These are phyloP conservation scores for Spinus olivaceus DNA, from an alignment of 2,797 vertebrate species.

Conservation along the genomic window DNA sequence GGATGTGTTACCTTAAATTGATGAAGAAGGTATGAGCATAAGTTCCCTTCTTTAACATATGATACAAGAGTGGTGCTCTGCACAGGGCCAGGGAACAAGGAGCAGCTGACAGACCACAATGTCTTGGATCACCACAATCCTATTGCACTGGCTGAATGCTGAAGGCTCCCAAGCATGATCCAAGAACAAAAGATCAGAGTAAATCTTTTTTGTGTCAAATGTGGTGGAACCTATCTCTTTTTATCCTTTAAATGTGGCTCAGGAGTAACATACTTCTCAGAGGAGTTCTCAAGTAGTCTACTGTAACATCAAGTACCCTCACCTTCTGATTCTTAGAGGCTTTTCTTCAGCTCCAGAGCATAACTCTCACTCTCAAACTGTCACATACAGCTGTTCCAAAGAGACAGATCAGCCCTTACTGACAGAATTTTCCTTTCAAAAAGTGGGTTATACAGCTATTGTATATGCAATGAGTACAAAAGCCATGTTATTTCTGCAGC, in stretches of 20 bases:
- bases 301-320: background rate
- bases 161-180: background rate
- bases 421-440: background rate
- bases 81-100: background rate
- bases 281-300: background rate
- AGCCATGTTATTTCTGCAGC: background rate
- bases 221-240: background rate
- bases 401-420: background rate
- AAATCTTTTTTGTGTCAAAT: background rate
- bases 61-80: background rate
- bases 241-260: background rate
- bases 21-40: background rate
- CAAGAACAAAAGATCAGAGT: background rate
- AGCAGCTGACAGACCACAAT: background rate
- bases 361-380: background rate
- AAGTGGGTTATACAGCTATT: background rate
- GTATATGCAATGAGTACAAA: background rate
- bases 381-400: background rate
- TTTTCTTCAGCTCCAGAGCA: background rate
- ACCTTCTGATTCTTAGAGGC: accelerated
- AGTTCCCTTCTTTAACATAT: background rate
- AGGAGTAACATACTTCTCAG: background rate
- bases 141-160: background rate
- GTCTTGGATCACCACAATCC: background rate
- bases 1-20: background rate